A percentile compares a stretch with the other conserved stretches of the same genome.
Evolutionary conservation across 2,888 invertebrate genomes (phyloP).

Genomic region (Clitarchus hookeri): DNA sequence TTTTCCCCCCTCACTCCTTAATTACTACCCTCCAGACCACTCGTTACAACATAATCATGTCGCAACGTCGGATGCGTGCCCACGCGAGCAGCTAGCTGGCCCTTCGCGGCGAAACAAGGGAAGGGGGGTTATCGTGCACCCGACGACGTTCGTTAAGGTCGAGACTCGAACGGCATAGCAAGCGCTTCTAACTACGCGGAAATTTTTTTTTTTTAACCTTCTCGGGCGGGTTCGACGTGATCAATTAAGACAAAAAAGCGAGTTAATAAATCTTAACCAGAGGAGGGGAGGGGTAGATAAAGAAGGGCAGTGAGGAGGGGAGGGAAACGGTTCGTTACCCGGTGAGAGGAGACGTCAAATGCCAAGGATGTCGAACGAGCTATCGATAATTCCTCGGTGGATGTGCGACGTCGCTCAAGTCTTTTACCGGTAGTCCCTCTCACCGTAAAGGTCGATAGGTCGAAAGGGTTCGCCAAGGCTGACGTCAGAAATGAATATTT

Average conservation of each 20-base stretch:
- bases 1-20: neutral
- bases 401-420: too few relatives aligned
- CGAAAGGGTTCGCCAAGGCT: too few relatives aligned
- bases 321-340: neutral
- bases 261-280: neutral
- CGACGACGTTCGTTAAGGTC: too few relatives aligned
- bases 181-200: too few relatives aligned
- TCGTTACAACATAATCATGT: constrained; percentile 7
- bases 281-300: neutral
- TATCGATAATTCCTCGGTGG: neutral
- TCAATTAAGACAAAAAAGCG: neutral
- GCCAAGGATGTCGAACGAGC: neutral
- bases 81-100: neutral
- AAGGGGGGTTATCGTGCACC: too few relatives aligned
- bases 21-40: neutral
- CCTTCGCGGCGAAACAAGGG: too few relatives aligned
- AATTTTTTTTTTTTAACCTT: neutral
- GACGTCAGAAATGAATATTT: too few relatives aligned
- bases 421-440: too few relatives aligned
- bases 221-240: neutral
- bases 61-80: neutral
- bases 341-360: neutral
- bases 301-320: neutral
- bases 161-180: too few relatives aligned
- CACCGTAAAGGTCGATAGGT: too few relatives aligned